These are phyloP conservation scores for Micromesistius poutassou DNA, from an alignment of 2,797 vertebrate species.

Conservation along the genomic window DNA sequence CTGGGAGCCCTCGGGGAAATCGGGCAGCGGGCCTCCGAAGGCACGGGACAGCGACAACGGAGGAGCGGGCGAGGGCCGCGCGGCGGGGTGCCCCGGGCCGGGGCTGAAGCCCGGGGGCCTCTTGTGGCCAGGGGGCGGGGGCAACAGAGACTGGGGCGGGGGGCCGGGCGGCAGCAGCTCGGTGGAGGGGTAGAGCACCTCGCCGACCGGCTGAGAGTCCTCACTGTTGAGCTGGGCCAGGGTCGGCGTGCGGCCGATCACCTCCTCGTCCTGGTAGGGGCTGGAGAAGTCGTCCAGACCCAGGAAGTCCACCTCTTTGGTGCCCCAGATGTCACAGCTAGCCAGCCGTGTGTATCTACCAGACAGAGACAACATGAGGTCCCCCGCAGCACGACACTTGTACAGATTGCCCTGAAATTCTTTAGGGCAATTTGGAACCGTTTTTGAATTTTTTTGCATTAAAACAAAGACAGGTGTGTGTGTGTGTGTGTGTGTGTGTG, in stretches of 20 bases:
- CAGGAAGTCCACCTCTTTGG: constrained; percentile 98
- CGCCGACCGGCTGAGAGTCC: constrained; percentile 93
- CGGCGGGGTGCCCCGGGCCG: constrained; percentile 50
- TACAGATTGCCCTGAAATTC: too few species aligned
- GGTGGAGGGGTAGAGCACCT: constrained; percentile 86
- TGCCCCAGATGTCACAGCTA: constrained; percentile 99
- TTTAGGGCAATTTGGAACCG: too few species aligned
- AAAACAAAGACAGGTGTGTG: too few species aligned
- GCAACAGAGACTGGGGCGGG: constrained; percentile 69
- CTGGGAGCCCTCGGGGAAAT: constrained; percentile 84
- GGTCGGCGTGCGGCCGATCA: constrained; percentile 92
- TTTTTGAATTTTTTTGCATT: too few species aligned
- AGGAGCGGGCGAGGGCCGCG: constrained; percentile 59
- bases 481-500: too few species aligned
- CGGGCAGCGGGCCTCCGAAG: constrained; percentile 64
- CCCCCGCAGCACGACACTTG: neutral
- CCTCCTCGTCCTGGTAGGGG: constrained; percentile 97
- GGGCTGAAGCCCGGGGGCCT: constrained; percentile 54
- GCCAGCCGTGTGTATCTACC: constrained; percentile 88
- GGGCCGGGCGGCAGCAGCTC: constrained; percentile 65
- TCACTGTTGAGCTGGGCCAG: constrained; percentile 97
- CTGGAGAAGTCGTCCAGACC: constrained; percentile 97
- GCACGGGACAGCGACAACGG: constrained; percentile 53
- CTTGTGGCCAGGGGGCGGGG: constrained; percentile 64
- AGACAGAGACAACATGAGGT: constrained; percentile 4